Evolutionary conservation across 2,113 vertebrate species (phyloP).

Genomic region (Tragulus kanchil): DNA sequence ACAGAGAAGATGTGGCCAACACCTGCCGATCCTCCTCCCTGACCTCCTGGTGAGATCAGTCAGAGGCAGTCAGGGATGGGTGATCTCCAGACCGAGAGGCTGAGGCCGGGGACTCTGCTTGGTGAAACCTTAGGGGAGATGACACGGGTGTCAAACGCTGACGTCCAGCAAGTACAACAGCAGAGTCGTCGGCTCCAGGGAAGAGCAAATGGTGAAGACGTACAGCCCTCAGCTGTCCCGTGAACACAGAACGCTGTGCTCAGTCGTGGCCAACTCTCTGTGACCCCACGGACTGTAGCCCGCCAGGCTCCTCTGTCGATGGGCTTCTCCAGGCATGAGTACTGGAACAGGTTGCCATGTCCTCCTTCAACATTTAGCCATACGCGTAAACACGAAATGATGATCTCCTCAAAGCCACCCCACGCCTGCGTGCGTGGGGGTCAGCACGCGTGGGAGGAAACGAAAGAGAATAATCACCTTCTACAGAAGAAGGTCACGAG

Average conservation of each 20-base stretch:
- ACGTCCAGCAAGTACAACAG: neutral
- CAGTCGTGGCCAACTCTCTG: neutral
- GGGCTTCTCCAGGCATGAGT: neutral
- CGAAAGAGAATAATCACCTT: neutral
- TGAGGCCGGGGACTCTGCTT: neutral
- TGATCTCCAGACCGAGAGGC: neutral
- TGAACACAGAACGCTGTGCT: neutral
- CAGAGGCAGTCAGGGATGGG: neutral
- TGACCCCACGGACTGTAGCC: neutral
- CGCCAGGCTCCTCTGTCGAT: neutral
- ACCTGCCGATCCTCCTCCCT: neutral
- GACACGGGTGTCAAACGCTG: neutral
- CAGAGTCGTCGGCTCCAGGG: neutral
- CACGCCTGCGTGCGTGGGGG: neutral
- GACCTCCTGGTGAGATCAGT: neutral
- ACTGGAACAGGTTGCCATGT: neutral
- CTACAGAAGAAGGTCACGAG: neutral
- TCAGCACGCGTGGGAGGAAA: fast-evolving
- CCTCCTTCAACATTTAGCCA: neutral
- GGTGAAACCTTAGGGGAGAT: neutral
- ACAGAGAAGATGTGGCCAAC: neutral
- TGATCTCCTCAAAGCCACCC: neutral
- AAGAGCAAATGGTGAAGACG: neutral
- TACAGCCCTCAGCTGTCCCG: neutral
- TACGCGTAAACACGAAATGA: neutral